These are phyloP conservation scores for Hippocampus kuda DNA, from an alignment of 2,797 vertebrate species.

Conservation along the genomic window DNA sequence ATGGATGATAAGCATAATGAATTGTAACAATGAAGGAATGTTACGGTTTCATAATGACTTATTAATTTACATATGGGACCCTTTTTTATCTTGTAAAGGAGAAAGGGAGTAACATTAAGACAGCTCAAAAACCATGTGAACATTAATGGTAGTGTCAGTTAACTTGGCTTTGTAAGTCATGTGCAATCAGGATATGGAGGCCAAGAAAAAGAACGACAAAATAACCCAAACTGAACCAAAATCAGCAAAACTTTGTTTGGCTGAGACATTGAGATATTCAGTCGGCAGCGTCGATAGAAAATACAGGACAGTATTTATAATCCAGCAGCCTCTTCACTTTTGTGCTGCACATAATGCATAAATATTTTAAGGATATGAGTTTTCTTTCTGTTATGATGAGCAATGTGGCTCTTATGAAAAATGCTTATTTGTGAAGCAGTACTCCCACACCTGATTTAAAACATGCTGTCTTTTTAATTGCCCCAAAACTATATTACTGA, in stretches of 20 bases:
- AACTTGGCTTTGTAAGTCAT: too few relatives aligned
- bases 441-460: background rate
- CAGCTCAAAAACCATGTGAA: too few relatives aligned
- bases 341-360: background rate
- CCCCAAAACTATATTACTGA: background rate
- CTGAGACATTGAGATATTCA: background rate
- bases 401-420: background rate
- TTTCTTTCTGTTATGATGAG: background rate
- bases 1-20: too few relatives aligned
- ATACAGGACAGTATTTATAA: background rate
- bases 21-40: too few relatives aligned
- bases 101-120: too few relatives aligned
- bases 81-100: too few relatives aligned
- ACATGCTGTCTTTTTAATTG: background rate
- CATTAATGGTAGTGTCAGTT: too few relatives aligned
- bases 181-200: too few relatives aligned
- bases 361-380: background rate
- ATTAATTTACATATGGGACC: too few relatives aligned
- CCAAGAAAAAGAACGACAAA: too few relatives aligned
- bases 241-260: background rate
- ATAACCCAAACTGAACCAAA: too few relatives aligned
- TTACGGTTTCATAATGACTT: too few relatives aligned
- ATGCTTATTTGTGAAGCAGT: background rate
- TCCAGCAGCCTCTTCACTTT: background rate
- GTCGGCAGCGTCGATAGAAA: background rate